Evolutionary conservation across 2,888 invertebrate genomes (phyloP).

Genomic region (Caenorhabditis imperialis): DNA sequence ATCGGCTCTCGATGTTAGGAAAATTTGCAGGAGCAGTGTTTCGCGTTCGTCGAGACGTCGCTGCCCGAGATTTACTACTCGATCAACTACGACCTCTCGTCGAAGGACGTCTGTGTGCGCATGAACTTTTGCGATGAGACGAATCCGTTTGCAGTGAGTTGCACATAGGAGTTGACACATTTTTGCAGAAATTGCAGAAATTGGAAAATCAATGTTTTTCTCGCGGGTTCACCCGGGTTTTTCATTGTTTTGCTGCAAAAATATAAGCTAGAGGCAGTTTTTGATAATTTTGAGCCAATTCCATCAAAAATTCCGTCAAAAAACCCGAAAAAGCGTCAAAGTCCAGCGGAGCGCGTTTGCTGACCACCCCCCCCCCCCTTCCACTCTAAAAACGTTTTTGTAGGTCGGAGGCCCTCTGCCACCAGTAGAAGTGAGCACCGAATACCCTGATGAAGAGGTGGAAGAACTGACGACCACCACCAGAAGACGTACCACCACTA

Average conservation of each 20-base stretch:
- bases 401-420: conserved; percentile 58
- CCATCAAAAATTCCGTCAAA: too few relatives aligned
- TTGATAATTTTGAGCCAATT: too few relatives aligned
- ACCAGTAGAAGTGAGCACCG: conserved; percentile 21
- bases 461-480: conserved; percentile 20
- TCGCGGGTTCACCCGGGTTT: too few relatives aligned
- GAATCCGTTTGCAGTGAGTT: conserved; percentile 59
- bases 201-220: background rate
- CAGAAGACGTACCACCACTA: conserved; percentile 31
- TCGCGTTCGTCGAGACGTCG: conserved; percentile 69
- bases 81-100: conserved; percentile 69
- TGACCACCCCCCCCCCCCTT: too few relatives aligned
- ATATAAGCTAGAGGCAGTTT: too few relatives aligned
- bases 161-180: background rate
- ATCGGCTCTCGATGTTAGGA: conserved; percentile 27
- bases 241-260: too few relatives aligned
- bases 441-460: conserved; percentile 36
- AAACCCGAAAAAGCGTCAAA: too few relatives aligned
- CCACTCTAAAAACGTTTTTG: too few relatives aligned
- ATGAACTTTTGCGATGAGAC: conserved; percentile 69
- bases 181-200: background rate
- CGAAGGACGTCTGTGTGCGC: conserved; percentile 69
- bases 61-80: conserved; percentile 73
- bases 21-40: conserved; percentile 68
- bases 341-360: too few relatives aligned